Conservation (phyloP, 2,797 vertebrate species). For the Allobates femoralis region DNA sequence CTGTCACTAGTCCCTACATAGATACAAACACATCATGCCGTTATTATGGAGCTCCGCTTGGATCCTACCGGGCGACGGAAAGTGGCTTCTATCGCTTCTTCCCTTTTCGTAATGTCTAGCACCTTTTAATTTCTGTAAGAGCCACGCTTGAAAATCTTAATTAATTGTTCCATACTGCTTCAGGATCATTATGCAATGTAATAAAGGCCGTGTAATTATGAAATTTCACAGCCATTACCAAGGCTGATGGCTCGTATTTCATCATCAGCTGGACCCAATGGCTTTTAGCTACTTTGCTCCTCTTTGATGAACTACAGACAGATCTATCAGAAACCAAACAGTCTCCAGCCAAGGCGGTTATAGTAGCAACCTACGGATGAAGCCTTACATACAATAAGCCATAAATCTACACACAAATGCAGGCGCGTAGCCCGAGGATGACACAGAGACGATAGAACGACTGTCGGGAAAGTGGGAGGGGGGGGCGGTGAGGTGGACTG, state of each 20-base stretch:
- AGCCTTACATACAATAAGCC: slow-evolving; percentile 96
- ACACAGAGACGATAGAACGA: slow-evolving; percentile 71
- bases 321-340: slow-evolving; percentile 92
- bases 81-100: slow-evolving; percentile 76
- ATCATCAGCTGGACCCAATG: slow-evolving; percentile 98
- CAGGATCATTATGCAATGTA: slow-evolving; percentile 99
- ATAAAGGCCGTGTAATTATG: slow-evolving; percentile 99
- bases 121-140: slow-evolving; percentile 98
- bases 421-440: slow-evolving; percentile 75
- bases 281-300: slow-evolving; percentile 87
- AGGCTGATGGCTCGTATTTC: slow-evolving; percentile 99
- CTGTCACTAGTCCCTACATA: slow-evolving; percentile 68
- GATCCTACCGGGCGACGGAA: slow-evolving; percentile 60
- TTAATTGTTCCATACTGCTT: slow-evolving; percentile 99
- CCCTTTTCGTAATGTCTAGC: slow-evolving; percentile 88
- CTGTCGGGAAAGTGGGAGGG: slow-evolving; percentile 67
- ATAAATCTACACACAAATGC: slow-evolving; percentile 88
- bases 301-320: slow-evolving; percentile 89
- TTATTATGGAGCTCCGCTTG: slow-evolving; percentile 53
- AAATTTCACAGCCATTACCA: slow-evolving; percentile 99
- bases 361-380: slow-evolving; percentile 97
- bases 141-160: slow-evolving; percentile 99
- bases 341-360: slow-evolving; percentile 90
- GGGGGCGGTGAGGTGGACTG: slow-evolving; percentile 27
- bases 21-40: slow-evolving; percentile 61